Percentiles rank a stretch among this genome's conserved stretches.
These are phyloP conservation scores for Drosophila punjabiensis DNA, from an alignment of 1,140 invertebrate genomes.

Conservation along the genomic window DNA sequence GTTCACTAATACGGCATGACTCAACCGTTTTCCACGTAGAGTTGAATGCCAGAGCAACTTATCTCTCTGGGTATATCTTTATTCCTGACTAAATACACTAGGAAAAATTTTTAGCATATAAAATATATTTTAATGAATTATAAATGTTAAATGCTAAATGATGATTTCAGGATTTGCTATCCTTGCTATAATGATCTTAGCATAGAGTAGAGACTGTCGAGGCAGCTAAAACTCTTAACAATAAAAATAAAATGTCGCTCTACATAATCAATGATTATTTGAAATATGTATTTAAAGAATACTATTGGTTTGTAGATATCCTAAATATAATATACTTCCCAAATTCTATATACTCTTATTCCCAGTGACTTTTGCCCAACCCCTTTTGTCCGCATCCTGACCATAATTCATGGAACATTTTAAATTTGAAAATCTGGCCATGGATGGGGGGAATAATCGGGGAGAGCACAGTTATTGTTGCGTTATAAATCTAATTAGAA, in stretches of 20 bases:
- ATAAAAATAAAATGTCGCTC: too few relatives aligned
- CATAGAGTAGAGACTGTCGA: too few relatives aligned
- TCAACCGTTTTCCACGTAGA: constrained; percentile 54
- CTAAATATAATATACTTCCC: too few relatives aligned
- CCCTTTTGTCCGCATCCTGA: constrained; percentile 38
- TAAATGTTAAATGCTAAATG: neutral
- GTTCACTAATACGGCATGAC: constrained; percentile 64
- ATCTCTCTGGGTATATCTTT: constrained; percentile 24
- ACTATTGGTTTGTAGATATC: too few relatives aligned
- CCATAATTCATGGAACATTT: constrained; percentile 73
- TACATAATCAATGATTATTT: too few relatives aligned
- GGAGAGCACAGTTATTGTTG: constrained; percentile 62
- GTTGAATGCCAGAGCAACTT: constrained; percentile 3
- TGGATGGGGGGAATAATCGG: constrained; percentile 10
- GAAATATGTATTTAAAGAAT: too few relatives aligned
- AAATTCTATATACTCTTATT: neutral
- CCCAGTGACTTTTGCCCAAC: constrained; percentile 11
- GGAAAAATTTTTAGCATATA: neutral
- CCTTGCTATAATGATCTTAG: too few relatives aligned
- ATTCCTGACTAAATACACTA: constrained; percentile 14
- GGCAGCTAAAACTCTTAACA: too few relatives aligned
- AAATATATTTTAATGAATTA: neutral
- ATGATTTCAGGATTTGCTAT: too few relatives aligned
- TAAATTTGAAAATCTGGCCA: constrained; percentile 64
- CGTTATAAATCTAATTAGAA: constrained; percentile 81